Base-by-base conservation (phyloP, 2,797 vertebrate species). In the Acanthurus lineatus region DNA sequence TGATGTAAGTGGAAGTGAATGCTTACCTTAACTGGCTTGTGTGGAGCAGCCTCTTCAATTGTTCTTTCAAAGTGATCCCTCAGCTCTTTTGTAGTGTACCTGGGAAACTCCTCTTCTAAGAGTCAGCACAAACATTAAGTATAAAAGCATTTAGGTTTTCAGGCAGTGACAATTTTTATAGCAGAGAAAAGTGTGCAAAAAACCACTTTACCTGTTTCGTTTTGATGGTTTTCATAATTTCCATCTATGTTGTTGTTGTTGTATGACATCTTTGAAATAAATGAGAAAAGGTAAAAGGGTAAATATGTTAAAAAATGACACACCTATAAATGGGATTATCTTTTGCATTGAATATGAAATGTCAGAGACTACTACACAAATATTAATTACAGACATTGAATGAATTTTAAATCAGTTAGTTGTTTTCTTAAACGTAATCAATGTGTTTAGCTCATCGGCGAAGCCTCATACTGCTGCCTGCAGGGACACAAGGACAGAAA, bases 41-140 rank as follows among this genome's bases (percentile, higher is more conserved):
- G 93, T 84, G 96, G 82, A 35, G 91, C 86, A 67, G 93, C 91
- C 73, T 96, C 95, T 74, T 97, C 97, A 84, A 95, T 95, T 84
- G 96, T 95, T 93, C 93, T 98, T 92, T 99, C 98, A 95, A 97
- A 98, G 56, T 93, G 97, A 85, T 96, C 90, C 82, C 97, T 97
- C 91, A 99, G 95, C 90, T 97, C 94, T 89, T 97, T 96, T 47
- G 97, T 96, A 16, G 97, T 97, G 88, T 97, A 94, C 84, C 96
- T 96, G 63, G 97, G 96, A 75, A 95, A 60, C 44, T 97, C 97
- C 89, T 98, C 97, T 32, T 95, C 96, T 94, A 86, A 57, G 75
- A 76, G 32, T 72, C 19, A 85, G 59, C 52, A 73, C 20, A 82
- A 54, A 59, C 16, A 83, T 12, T 35, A 58, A 63, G 54, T 69